Conservation (phyloP, 2,113 vertebrate genomes). For the Pholis gunnellus region DNA sequence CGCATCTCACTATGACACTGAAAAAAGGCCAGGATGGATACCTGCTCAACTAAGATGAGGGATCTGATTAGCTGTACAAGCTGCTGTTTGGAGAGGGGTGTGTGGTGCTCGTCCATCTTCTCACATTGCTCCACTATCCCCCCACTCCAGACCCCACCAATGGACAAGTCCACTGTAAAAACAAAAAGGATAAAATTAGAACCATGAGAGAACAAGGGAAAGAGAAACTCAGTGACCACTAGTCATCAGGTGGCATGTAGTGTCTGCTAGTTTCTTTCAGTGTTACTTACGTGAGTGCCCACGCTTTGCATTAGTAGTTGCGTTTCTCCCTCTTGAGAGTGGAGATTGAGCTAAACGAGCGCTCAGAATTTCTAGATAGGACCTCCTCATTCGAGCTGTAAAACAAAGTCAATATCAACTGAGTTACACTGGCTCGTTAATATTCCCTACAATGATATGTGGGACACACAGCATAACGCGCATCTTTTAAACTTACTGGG, state of each 20-base stretch:
- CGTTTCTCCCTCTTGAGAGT: slow-evolving; percentile 33
- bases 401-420: background rate
- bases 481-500: background rate
- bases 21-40: slow-evolving; percentile 21
- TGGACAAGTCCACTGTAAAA: slow-evolving; percentile 63
- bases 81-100: slow-evolving; percentile 73
- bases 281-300: slow-evolving; percentile 62
- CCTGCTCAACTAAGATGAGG: slow-evolving; percentile 79
- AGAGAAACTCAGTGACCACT: too few relatives aligned
- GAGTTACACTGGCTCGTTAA: background rate
- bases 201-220: background rate
- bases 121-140: slow-evolving; percentile 51
- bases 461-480: background rate
- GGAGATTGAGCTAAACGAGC: slow-evolving; percentile 57
- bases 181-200: background rate
- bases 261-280: too few relatives aligned
- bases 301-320: slow-evolving; percentile 10
- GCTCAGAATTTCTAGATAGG: slow-evolving; percentile 79
- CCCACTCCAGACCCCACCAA: slow-evolving; percentile 41
- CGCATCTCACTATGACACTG: too few relatives aligned
- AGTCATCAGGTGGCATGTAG: background rate
- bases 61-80: slow-evolving; percentile 78
- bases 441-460: background rate
- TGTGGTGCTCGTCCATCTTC: slow-evolving; percentile 61
- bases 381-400: slow-evolving; percentile 77